Percentiles rank a stretch among this genome's conserved stretches.
Conservation (phyloP, 2,797 vertebrate genomes). For the Astyanax mexicanus region DNA sequence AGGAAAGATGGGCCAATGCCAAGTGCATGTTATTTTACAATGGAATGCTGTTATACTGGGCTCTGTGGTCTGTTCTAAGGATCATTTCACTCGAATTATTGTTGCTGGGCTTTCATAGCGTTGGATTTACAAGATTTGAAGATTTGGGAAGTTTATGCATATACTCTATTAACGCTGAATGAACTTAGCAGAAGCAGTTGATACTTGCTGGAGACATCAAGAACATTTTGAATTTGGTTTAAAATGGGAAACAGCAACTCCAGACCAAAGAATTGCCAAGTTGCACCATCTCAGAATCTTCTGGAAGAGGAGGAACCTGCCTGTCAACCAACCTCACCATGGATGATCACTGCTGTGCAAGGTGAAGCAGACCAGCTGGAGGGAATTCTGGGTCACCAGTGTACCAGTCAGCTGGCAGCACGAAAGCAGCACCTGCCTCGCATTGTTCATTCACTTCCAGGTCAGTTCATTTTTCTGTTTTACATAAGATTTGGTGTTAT, state of each 20-base stretch:
- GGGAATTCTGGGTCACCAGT: conserved; percentile 51
- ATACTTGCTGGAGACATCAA: not conserved
- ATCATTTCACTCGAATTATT: conserved; percentile 17
- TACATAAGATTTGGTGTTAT: not conserved
- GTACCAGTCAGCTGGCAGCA: conserved; percentile 60
- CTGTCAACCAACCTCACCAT: conserved; percentile 50
- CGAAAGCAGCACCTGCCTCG: conserved; percentile 61
- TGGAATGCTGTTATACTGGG: conserved; percentile 8
- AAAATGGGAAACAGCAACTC: conserved; percentile 82
- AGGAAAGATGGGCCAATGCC: not conserved
- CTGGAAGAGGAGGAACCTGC: conserved; percentile 49
- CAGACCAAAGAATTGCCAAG: conserved; percentile 79
- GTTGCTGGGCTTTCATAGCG: not conserved
- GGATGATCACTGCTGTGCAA: conserved; percentile 61
- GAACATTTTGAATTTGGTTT: not conserved
- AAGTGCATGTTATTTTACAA: conserved; percentile 8
- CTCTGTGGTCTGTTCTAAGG: not conserved
- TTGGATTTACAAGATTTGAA: not conserved
- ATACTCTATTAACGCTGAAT: not conserved
- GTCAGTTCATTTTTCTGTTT: conserved; percentile 60
- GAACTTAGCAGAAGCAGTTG: no score
- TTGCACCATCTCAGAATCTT: conserved; percentile 72
- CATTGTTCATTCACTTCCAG: conserved; percentile 58
- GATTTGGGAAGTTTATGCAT: not conserved
- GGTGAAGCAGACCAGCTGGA: conserved; percentile 48